Evolutionary conservation across 2,888 invertebrate species (phyloP), one percentile per base, ranked within the genome.

Genomic region (Agrochola litura): DNA sequence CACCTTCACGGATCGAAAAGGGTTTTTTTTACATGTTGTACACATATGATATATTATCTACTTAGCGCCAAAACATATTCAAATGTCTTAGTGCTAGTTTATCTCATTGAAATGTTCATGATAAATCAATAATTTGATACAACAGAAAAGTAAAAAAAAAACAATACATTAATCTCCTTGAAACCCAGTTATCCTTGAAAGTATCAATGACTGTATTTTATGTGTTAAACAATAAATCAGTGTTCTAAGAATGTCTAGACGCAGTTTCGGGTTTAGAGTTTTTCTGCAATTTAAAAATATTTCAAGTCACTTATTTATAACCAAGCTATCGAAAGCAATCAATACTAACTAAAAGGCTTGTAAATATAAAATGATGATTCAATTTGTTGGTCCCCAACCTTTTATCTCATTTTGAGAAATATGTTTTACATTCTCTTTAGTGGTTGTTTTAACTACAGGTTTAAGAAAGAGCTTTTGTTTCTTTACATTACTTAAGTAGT

Each of bases 141-240:
- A 37, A 68, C 67, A 73, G 65, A 64, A 37, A 70, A 37, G 37
- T 12, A 46, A 43, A 73, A 74, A 73, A 74, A 70, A 69, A 81
- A 60, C 30, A 68, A 73, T 65, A 76, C 63, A 71, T 83, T 58
- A 58, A 67, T 68, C 68, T 72, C 30, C 19, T 79, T 58, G 22
- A 64, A 70, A 74, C 60, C 67, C 41, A 73, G 70, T 68, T 68
- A 79, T 79, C 84, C 77, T 84, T 71, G 74, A 82, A 77, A 75
- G 71, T 63, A 74, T 82, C 70, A 75, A 74, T 73, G 76, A 52
- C 83, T 79, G 66, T 68, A 73, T 78, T 82, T 81, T 82, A 76
- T 81, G 46, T 70, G 68, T 68, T 83, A 30, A 78, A 75, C 77
- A 73, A 87, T 81, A 88, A 88, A 87, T 88, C 88, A 85, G 19